Percentiles rank a stretch among this genome's conserved stretches.
phyloP scores from a whole-genome alignment of 2,888 invertebrate species.

The Coremacera marginata region DNA sequence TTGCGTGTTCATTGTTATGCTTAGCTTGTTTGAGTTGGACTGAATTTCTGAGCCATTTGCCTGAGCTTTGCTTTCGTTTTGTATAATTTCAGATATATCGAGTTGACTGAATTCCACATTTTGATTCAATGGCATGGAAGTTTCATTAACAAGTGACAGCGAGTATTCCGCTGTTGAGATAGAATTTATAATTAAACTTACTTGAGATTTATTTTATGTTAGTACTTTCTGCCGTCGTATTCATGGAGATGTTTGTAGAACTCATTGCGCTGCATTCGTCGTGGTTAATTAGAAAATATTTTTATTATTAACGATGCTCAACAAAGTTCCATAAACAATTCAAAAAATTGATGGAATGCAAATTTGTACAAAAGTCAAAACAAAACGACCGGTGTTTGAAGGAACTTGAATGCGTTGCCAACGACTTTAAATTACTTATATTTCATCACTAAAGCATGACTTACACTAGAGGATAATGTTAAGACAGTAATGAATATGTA shows the following conservation, averaged over 20 bases:
- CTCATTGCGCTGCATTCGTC: background rate
- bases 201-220: no score
- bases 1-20: constrained; percentile 31
- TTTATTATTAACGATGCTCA: background rate
- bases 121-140: constrained; percentile 4
- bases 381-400: no score
- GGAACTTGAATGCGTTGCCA: no score
- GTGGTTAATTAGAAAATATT: background rate
- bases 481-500: no score
- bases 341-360: background rate
- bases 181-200: background rate
- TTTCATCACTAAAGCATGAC: no score
- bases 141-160: background rate
- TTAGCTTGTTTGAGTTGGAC: constrained; percentile 10
- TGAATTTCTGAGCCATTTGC: background rate
- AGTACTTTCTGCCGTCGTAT: background rate
- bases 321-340: background rate
- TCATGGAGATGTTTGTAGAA: background rate
- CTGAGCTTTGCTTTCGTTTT: background rate
- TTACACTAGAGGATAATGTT: no score
- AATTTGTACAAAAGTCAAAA: no score
- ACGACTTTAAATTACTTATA: no score
- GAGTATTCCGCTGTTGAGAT: background rate
- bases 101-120: constrained; percentile 35
- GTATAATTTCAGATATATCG: constrained; percentile 22